Percentiles rank a stretch among this genome's conserved stretches.
phyloP scores from a whole-genome alignment of 92 coral and sea anemone species.

The Montipora capitata region DNA sequence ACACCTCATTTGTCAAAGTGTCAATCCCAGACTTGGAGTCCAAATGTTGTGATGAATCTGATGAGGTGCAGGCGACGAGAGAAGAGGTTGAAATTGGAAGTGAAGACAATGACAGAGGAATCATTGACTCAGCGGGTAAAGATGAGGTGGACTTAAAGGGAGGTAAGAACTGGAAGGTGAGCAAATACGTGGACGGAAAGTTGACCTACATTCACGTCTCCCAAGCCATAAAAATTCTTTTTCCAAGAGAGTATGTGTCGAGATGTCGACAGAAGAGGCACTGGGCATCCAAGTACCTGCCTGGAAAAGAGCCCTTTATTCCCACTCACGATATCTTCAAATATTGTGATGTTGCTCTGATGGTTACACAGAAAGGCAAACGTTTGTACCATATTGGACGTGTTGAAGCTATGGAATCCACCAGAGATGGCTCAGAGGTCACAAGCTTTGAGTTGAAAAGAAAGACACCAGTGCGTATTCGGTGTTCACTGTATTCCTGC shows the following conservation, averaged over 20 bases:
- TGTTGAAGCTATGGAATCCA: too few relatives aligned
- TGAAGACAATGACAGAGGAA: too few relatives aligned
- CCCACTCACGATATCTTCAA: conserved; percentile 44
- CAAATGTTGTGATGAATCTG: too few relatives aligned
- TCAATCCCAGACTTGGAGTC: too few relatives aligned
- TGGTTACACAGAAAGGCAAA: neutral
- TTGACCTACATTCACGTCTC: conserved; percentile 33
- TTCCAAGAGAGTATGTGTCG: conserved; percentile 32
- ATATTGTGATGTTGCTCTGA: conserved; percentile 51
- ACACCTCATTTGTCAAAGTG: conserved; percentile 8
- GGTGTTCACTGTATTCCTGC: too few relatives aligned
- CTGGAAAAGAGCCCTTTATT: conserved; percentile 37
- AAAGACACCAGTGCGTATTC: too few relatives aligned
- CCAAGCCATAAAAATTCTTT: conserved; percentile 49
- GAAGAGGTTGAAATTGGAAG: conserved; percentile 17
- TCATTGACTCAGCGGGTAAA: too few relatives aligned
- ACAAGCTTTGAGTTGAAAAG: too few relatives aligned
- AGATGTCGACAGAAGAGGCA: conserved; percentile 43
- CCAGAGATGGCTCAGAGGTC: too few relatives aligned
- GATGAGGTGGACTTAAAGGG: conserved; percentile 3
- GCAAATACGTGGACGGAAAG: conserved; percentile 37
- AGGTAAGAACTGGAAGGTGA: conserved; percentile 35
- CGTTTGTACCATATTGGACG: too few relatives aligned
- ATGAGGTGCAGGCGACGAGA: neutral
- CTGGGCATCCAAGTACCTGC: conserved; percentile 44